phyloP scores from a whole-genome alignment of 2,888 invertebrate genomes.

The Oscheius sp. region DNA sequence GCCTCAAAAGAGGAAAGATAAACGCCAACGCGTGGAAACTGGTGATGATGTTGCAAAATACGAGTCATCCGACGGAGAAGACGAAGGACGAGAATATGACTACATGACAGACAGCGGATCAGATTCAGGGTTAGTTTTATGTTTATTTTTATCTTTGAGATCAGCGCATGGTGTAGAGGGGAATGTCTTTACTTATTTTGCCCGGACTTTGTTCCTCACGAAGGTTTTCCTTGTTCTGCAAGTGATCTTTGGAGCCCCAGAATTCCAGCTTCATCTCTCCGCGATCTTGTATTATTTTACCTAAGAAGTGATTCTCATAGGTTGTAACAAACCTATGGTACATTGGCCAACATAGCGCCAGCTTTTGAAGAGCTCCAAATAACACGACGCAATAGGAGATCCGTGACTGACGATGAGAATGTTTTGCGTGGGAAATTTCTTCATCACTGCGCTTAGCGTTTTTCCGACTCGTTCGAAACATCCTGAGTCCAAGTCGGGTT shows the following conservation, averaged over 20 bases:
- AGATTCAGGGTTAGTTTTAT: slow-evolving; percentile 63
- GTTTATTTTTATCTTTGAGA: not conserved
- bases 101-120: slow-evolving; percentile 69
- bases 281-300: slow-evolving; percentile 23
- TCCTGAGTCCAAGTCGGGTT: slow-evolving; percentile 48
- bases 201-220: slow-evolving; percentile 19
- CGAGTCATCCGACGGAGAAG: slow-evolving; percentile 69
- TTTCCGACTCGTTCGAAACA: slow-evolving; percentile 45
- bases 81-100: slow-evolving; percentile 69
- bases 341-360: slow-evolving; percentile 65
- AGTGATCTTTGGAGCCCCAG: slow-evolving; percentile 25
- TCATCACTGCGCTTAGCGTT: slow-evolving; percentile 49
- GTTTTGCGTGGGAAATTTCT: slow-evolving; percentile 54
- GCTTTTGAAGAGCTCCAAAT: slow-evolving; percentile 52
- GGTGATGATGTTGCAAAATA: slow-evolving; percentile 68
- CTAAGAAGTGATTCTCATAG: not conserved
- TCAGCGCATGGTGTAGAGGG: not conserved
- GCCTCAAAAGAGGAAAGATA: slow-evolving; percentile 43
- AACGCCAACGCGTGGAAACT: slow-evolving; percentile 61
- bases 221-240: slow-evolving; percentile 29
- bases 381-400: slow-evolving; percentile 60
- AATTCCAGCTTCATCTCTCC: not conserved
- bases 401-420: slow-evolving; percentile 66
- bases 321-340: slow-evolving; percentile 41
- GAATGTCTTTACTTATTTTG: not conserved